These are phyloP conservation scores for Forbesichthys papilliferus DNA, from an alignment of 2,113 vertebrate genomes.

Conservation along the genomic window DNA sequence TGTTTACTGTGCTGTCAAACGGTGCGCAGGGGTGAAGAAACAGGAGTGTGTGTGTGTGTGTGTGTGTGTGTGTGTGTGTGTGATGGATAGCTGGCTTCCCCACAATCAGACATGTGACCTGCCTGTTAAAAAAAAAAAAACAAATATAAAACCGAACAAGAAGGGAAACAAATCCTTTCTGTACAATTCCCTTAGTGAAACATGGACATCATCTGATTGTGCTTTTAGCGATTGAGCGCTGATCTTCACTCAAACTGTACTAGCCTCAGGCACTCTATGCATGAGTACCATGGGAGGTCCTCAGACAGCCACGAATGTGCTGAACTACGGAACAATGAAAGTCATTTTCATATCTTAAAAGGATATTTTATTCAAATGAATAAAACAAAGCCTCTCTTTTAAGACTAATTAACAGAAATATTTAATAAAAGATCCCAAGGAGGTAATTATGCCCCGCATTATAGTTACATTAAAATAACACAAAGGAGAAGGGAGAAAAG, in stretches of 20 bases:
- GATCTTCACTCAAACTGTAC: neutral
- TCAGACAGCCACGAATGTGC: slow-evolving; percentile 25
- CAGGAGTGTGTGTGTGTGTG: neutral
- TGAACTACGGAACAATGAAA: slow-evolving; percentile 45
- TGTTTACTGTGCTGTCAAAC: slow-evolving; percentile 41
- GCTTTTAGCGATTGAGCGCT: neutral
- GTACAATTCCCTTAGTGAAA: neutral
- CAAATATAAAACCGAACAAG: neutral
- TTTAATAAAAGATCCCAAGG: slow-evolving; percentile 66
- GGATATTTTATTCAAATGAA: slow-evolving; percentile 44
- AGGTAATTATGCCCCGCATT: slow-evolving; percentile 71
- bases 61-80: neutral
- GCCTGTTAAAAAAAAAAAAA: neutral
- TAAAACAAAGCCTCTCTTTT: neutral
- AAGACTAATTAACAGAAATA: slow-evolving; percentile 66
- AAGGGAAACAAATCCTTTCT: neutral
- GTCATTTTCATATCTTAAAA: slow-evolving; percentile 57
- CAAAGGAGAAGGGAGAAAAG: slow-evolving; percentile 27
- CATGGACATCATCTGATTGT: neutral
- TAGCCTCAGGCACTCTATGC: no score
- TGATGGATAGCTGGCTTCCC: slow-evolving; percentile 15
- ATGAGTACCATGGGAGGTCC: slow-evolving; percentile 6
- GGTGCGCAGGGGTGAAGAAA: neutral
- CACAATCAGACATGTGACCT: neutral
- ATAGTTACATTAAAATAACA: slow-evolving; percentile 72